A percentile compares a stretch with the other conserved stretches of the same genome.
Conservation (phyloP, 2,113 vertebrate species). For the Sceloporus tristichus region DNA sequence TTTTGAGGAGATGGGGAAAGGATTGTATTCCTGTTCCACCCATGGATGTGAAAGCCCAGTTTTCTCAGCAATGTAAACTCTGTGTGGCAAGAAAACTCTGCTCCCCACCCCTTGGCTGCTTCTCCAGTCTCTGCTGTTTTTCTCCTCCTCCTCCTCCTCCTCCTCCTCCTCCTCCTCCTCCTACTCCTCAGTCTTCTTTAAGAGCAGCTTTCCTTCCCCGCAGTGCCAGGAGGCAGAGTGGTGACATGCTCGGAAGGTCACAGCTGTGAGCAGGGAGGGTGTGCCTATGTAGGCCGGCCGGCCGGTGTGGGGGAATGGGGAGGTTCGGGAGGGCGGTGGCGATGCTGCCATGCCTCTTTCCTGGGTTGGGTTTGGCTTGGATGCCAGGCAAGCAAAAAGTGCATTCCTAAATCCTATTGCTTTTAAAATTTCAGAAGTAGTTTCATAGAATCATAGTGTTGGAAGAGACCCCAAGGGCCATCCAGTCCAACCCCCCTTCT, state of each 20-base stretch:
- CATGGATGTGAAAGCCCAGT: no score
- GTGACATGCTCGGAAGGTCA: constrained; percentile 29
- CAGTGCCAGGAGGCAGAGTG: background rate
- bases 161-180: background rate
- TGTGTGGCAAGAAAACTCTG: no score
- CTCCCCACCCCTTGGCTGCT: no score
- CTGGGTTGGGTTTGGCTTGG: no score
- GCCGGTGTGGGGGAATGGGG: background rate
- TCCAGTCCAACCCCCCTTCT: no score
- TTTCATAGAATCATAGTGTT: no score
- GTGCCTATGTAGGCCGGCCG: background rate
- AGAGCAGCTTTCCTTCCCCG: constrained; percentile 1
- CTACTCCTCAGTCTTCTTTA: background rate
- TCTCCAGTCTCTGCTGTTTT: background rate
- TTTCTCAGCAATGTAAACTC: background rate
- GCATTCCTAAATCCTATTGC: no score
- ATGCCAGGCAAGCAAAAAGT: no score
- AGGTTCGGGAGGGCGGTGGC: background rate
- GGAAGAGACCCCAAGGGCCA: no score
- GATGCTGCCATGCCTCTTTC: background rate
- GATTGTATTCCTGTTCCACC: background rate
- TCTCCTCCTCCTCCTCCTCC: background rate
- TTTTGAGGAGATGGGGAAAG: background rate
- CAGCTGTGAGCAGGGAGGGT: background rate
- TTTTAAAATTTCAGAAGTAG: no score